Evolutionary conservation across 2,888 invertebrate species (phyloP).

Genomic region (Andrena trimmerana): DNA sequence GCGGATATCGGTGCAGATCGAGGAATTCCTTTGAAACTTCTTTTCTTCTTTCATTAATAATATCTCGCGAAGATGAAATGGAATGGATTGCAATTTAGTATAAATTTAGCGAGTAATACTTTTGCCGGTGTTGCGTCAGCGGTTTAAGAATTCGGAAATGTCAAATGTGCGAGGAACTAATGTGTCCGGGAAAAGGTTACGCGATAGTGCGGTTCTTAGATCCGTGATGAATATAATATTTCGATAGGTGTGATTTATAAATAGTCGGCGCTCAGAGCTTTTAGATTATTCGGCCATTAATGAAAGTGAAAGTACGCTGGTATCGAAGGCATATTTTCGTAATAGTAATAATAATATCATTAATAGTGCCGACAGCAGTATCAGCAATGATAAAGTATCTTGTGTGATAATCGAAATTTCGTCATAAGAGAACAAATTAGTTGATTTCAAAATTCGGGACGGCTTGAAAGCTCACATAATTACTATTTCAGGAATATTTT

Average conservation of each 20-base stretch:
- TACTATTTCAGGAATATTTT: no score
- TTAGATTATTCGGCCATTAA: slow-evolving; percentile 42
- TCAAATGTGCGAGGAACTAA: not conserved
- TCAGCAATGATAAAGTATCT: not conserved
- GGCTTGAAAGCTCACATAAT: no score
- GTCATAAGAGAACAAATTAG: not conserved
- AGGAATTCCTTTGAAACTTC: not conserved
- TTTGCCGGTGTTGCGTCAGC: not conserved
- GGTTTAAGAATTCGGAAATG: not conserved
- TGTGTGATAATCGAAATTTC: not conserved
- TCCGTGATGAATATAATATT: not conserved
- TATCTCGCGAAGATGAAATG: no score
- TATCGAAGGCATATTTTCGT: slow-evolving; percentile 36
- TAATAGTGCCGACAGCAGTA: not conserved
- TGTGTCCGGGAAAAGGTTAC: not conserved
- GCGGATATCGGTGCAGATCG: not conserved
- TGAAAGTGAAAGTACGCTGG: slow-evolving; percentile 52
- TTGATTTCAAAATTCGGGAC: no score
- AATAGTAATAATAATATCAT: slow-evolving; percentile 18
- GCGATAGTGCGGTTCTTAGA: not conserved
- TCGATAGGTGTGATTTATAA: not conserved
- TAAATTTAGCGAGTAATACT: not conserved
- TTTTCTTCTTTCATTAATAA: no score
- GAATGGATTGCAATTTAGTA: not conserved
- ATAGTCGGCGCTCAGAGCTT: slow-evolving; percentile 19